Evolutionary conservation across 1,140 invertebrate genomes (phyloP), one percentile per base, ranked within the genome.

Genomic region (Solen grandis): DNA sequence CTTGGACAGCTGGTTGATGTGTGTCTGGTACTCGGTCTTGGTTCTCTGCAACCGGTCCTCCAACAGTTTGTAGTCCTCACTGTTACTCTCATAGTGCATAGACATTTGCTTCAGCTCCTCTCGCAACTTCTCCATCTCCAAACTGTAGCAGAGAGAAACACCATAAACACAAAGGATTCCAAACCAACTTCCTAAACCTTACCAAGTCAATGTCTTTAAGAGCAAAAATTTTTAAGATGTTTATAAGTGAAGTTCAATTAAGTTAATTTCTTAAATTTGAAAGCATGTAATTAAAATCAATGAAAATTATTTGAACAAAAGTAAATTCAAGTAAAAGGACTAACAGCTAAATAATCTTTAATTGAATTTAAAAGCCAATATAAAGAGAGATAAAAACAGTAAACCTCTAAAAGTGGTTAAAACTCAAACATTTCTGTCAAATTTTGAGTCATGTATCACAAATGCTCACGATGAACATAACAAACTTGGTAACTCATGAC

Each of bases 51-150:
- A 35, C 72, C 86, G 86, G 60, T 87, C 86, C 69, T 90, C 89
- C 54, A 90, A n/a, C 38, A 90, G 69, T 60, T 89, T 90, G 62
- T 87, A 88, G 63, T 90, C 89, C 70, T 90, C 87, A 85, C 87
- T 86, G 69, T 88, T 88, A 82, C 87, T 88, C 25, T 85, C 77
- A 75, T 90, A 90, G 68, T 89, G 88, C 83, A 90, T 85, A 33
- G 79, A 84, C 35, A 87, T 55, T 65, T 88, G 84, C 59, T 86
- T 85, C 36, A 89, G 69, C 76, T 90, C 89, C 46, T 89, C 89
- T 66, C 63, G 50, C 29, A 84, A 62, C 68, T 84, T 85, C 31
- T 84, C 78, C 35, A 86, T 72, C 59, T 90, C 89, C 5, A 73
- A 46, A 59, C 89, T 90, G 75, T 22, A 79, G 80, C 19, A 63